These are phyloP conservation scores for Phymorhynchus buccinoides DNA, from an alignment of 1,140 invertebrate species.

Conservation along the genomic window DNA sequence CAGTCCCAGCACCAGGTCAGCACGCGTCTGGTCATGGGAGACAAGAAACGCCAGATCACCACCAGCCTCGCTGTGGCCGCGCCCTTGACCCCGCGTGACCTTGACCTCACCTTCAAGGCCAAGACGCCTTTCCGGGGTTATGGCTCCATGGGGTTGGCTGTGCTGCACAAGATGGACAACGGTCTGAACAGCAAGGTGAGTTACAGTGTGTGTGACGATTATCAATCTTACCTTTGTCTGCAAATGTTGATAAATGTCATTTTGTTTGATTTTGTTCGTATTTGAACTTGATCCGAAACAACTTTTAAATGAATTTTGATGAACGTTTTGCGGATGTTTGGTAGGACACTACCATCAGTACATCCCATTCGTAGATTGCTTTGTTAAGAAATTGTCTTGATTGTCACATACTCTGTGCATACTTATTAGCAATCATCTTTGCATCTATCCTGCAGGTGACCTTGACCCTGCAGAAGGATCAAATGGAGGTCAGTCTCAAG, in stretches of 20 bases:
- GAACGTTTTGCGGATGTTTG: too few species aligned
- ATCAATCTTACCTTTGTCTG: too few species aligned
- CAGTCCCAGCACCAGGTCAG: slow-evolving; percentile 18
- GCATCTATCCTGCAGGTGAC: neutral
- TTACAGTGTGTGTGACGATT: too few species aligned
- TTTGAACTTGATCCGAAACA: too few species aligned
- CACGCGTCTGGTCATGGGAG: slow-evolving; percentile 20
- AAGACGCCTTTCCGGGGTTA: slow-evolving; percentile 29
- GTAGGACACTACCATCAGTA: too few species aligned
- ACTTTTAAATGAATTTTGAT: too few species aligned
- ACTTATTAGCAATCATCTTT: too few species aligned
- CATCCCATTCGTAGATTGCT: too few species aligned
- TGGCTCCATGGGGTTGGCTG: neutral
- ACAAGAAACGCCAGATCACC: slow-evolving; percentile 26
- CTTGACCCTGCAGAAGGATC: neutral
- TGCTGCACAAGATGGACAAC: slow-evolving; percentile 6
- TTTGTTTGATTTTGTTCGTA: too few species aligned
- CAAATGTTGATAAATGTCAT: too few species aligned
- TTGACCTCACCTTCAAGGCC: slow-evolving; percentile 28
- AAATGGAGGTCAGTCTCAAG: slow-evolving; percentile 13
- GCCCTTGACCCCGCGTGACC: slow-evolving; percentile 22
- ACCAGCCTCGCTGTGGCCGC: slow-evolving; percentile 28
- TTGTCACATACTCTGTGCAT: too few species aligned
- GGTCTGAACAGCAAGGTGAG: slow-evolving; percentile 12
- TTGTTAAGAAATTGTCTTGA: too few species aligned